Percentiles rank a stretch among this genome's conserved stretches.
These are phyloP conservation scores for Pachycephus smyrnensis DNA, from an alignment of 2,888 invertebrate genomes.

Conservation along the genomic window DNA sequence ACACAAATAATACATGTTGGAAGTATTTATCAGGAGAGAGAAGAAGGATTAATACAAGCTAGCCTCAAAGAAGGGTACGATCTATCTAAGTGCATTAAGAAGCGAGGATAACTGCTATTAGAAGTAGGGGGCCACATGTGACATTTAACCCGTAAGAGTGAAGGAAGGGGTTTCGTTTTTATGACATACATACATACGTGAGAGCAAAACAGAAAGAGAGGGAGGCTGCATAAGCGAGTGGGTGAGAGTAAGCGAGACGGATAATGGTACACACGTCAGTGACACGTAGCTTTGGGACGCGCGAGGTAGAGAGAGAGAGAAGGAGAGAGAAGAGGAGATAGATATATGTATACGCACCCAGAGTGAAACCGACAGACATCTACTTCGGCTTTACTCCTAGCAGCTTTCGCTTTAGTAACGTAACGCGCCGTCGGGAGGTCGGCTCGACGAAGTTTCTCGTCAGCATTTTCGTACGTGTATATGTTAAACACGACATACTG, in stretches of 20 bases:
- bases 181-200: background rate
- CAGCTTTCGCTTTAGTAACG: background rate
- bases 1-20: no score
- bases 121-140: background rate
- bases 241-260: background rate
- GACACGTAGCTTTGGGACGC: background rate
- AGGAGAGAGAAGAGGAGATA: background rate
- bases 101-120: background rate
- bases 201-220: background rate
- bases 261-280: background rate
- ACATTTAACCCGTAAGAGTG: background rate
- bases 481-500: background rate
- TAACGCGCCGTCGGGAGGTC: background rate
- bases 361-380: background rate
- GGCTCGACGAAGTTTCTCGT: background rate
- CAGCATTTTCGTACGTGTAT: background rate
- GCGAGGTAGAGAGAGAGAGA: background rate
- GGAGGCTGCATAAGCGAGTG: background rate
- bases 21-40: no score
- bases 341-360: background rate
- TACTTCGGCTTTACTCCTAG: background rate
- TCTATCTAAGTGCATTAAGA: background rate
- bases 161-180: background rate
- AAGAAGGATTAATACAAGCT: no score
- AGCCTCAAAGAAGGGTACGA: background rate